These are phyloP conservation scores for Microtus oregoni DNA, from an alignment of 2,113 vertebrate species.

Conservation along the genomic window DNA sequence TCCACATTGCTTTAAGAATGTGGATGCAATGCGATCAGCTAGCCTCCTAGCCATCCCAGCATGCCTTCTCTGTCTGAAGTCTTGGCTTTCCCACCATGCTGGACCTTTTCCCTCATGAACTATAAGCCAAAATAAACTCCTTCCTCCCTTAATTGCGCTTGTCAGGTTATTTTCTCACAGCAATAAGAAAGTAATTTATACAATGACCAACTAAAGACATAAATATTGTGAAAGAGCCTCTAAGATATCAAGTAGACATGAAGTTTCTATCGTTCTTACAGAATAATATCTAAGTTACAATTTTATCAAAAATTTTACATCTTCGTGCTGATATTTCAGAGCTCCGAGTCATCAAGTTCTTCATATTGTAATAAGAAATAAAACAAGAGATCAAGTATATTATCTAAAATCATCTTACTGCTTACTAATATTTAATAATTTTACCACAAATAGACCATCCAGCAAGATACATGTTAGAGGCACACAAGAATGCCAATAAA, in stretches of 20 bases:
- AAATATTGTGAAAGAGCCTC: not conserved
- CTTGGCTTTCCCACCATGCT: not conserved
- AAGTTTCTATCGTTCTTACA: not conserved
- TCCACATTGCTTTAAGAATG: not conserved
- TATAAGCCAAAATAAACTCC: not conserved
- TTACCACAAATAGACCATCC: not conserved
- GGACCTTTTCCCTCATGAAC: not conserved
- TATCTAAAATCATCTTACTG: not conserved
- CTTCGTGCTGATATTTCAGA: not conserved
- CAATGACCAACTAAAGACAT: not conserved
- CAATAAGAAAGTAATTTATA: not conserved
- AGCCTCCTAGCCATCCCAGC: not conserved
- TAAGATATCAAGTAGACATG: not conserved
- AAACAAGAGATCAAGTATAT: not conserved
- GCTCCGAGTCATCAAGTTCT: not conserved
- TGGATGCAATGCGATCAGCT: not conserved
- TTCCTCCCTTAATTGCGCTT: not conserved
- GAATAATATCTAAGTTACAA: not conserved
- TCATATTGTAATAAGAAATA: not conserved
- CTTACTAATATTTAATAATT: constrained; percentile 17
- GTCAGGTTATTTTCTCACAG: not conserved
- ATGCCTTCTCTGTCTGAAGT: no score
- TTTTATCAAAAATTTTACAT: not conserved
- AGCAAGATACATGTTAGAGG: not conserved
- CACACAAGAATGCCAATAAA: not conserved